A percentile compares a stretch with the other conserved stretches of the same genome.
Evolutionary conservation across 1,140 invertebrate species (phyloP).

Genomic region (Caenorhabditis elegans): WBcel235 BX284605.5:8106501-8107000

Average conservation of each 20-base stretch:
- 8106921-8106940: neutral
- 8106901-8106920: neutral
- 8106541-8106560: neutral
- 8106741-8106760: neutral
- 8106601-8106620: neutral
- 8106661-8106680: neutral
- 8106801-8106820: neutral
- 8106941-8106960: no score
- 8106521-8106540: neutral
- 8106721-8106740: neutral
- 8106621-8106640: slow-evolving; percentile 9
- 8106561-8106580: neutral
- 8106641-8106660: neutral
- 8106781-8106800: neutral
- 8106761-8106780: slow-evolving; percentile 10
- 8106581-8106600: neutral
- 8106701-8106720: neutral
- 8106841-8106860: neutral
- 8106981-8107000: no score
- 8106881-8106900: neutral
- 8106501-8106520: neutral
- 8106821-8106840: neutral
- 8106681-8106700: neutral
- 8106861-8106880: neutral
- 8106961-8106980: no score